Conservation (phyloP, 2,797 vertebrate species). For the Pipistrellus nathusii region DNA sequence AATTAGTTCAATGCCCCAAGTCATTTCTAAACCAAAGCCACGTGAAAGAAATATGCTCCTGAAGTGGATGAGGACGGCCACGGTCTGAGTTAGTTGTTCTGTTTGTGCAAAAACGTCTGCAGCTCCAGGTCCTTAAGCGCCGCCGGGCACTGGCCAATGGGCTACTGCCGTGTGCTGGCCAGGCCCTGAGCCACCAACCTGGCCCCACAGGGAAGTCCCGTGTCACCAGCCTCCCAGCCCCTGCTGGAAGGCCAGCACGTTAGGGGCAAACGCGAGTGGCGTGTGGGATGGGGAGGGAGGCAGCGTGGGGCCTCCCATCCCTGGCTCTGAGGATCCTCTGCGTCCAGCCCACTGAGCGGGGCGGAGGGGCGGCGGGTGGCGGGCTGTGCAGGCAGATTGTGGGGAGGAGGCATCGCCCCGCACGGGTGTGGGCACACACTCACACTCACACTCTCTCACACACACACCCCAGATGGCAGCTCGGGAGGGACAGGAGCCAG, state of each 20-base stretch:
- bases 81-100: slow-evolving; percentile 5
- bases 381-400: slow-evolving; percentile 80
- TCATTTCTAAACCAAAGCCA: slow-evolving; percentile 76
- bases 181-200: no score
- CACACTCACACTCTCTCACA: slow-evolving; percentile 62
- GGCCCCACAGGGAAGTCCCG: neutral
- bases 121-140: neutral
- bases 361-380: neutral
- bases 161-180: no score
- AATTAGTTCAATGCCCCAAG: slow-evolving; percentile 80
- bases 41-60: slow-evolving; percentile 65
- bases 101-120: slow-evolving; percentile 38
- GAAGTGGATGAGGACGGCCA: slow-evolving; percentile 39
- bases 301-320: neutral
- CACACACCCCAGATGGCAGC: slow-evolving; percentile 80
- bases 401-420: slow-evolving; percentile 73
- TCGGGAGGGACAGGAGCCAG: slow-evolving; percentile 71
- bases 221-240: neutral
- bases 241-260: neutral
- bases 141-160: neutral
- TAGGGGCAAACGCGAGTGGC: neutral
- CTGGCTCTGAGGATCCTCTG: no score
- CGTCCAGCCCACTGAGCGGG: neutral
- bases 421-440: neutral
- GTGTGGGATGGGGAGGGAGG: neutral